These are phyloP conservation scores for Xyliphius kryptos DNA, from an alignment of 2,113 vertebrate species.

Conservation along the genomic window DNA sequence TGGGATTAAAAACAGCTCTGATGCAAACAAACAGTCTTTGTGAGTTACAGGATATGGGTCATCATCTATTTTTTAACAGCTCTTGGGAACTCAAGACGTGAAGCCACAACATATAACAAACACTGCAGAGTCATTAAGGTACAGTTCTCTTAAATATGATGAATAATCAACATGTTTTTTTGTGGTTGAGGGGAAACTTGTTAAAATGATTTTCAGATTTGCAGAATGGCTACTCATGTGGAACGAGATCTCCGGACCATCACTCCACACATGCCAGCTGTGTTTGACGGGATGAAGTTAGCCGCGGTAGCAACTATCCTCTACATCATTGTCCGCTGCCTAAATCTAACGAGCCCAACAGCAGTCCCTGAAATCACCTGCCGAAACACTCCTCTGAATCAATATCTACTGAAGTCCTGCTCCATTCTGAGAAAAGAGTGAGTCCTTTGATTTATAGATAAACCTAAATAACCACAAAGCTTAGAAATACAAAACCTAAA, in stretches of 20 bases:
- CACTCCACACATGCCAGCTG: slow-evolving; percentile 79
- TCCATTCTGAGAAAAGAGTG: slow-evolving; percentile 89
- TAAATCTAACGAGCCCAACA: slow-evolving; percentile 88
- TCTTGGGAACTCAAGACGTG: slow-evolving; percentile 14
- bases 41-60: slow-evolving; percentile 8
- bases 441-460: slow-evolving; percentile 51
- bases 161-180: not conserved
- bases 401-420: slow-evolving; percentile 84
- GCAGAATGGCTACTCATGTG: slow-evolving; percentile 46
- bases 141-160: not conserved
- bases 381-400: slow-evolving; percentile 79
- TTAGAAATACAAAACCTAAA: too few species aligned
- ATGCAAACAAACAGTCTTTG: not conserved
- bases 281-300: slow-evolving; percentile 90
- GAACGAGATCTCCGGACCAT: slow-evolving; percentile 45
- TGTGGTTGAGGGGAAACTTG: not conserved
- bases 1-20: not conserved
- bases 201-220: slow-evolving; percentile 3
- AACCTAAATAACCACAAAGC: too few species aligned
- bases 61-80: slow-evolving; percentile 2
- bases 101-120: not conserved
- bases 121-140: not conserved
- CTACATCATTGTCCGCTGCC: slow-evolving; percentile 83
- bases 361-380: slow-evolving; percentile 74
- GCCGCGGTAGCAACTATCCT: slow-evolving; percentile 83